Conservation (phyloP, 2,797 vertebrate genomes). For the Hydrophis major region DNA sequence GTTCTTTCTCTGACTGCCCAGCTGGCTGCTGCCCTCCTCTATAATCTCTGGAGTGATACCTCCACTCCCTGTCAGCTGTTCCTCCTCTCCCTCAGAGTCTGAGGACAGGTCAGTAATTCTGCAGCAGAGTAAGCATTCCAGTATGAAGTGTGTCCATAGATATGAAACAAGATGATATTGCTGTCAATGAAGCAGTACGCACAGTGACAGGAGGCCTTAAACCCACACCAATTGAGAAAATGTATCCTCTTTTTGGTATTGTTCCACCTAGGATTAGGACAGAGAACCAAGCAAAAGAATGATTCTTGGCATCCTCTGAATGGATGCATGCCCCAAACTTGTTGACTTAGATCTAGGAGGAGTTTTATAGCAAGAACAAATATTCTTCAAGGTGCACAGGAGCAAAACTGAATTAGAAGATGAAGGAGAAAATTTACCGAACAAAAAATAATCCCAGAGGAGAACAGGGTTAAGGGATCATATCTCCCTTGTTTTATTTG, state of each 20-base stretch:
- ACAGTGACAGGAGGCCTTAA: neutral
- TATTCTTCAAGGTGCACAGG: neutral
- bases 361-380: neutral
- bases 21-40: too few species aligned
- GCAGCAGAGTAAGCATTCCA: neutral
- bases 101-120: neutral
- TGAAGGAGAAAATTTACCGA: neutral
- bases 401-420: neutral
- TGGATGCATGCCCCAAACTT: neutral
- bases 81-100: too few species aligned
- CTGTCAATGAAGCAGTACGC: neutral
- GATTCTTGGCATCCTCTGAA: neutral
- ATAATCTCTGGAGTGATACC: too few species aligned
- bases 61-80: too few species aligned
- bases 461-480: neutral
- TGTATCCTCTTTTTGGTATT: neutral
- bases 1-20: too few species aligned
- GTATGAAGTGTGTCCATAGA: neutral
- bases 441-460: neutral
- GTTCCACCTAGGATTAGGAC: neutral
- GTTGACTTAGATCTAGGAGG: neutral
- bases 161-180: neutral
- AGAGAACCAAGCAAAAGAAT: neutral
- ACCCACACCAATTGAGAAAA: neutral
- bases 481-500: neutral